Evolutionary conservation across 1,140 invertebrate genomes (phyloP).

Genomic region (Monochamus saltuarius): DNA sequence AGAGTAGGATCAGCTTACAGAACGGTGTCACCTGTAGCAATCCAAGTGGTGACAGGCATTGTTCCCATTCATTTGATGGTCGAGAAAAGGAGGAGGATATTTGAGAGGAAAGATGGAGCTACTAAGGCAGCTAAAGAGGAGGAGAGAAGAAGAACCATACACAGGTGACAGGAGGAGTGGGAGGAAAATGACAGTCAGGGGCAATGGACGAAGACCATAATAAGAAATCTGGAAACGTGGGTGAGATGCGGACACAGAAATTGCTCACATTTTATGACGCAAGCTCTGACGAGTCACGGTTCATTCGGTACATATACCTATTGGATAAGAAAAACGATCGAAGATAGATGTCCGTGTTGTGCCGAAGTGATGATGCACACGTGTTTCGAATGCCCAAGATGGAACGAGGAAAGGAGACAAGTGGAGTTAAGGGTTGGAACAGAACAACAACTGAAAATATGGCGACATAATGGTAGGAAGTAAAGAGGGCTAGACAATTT

Average conservation of each 20-base stretch:
- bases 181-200: too few relatives aligned
- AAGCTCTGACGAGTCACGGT: too few relatives aligned
- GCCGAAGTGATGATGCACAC: not conserved
- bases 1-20: slow-evolving; percentile 18
- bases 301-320: too few relatives aligned
- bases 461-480: not conserved
- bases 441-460: not conserved
- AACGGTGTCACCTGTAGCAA: slow-evolving; percentile 13
- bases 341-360: not conserved
- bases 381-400: not conserved
- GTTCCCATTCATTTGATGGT: slow-evolving; percentile 13
- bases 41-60: slow-evolving; percentile 14
- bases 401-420: not conserved
- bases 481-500: not conserved
- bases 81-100: slow-evolving; percentile 6
- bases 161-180: too few relatives aligned
- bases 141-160: too few relatives aligned
- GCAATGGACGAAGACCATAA: too few relatives aligned
- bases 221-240: too few relatives aligned
- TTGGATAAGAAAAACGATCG: too few relatives aligned
- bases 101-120: too few relatives aligned
- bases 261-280: too few relatives aligned
- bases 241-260: too few relatives aligned
- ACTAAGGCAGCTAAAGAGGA: too few relatives aligned
- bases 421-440: not conserved